phyloP scores from a whole-genome alignment of 2,888 invertebrate species.

The Exocentrus adspersus region DNA sequence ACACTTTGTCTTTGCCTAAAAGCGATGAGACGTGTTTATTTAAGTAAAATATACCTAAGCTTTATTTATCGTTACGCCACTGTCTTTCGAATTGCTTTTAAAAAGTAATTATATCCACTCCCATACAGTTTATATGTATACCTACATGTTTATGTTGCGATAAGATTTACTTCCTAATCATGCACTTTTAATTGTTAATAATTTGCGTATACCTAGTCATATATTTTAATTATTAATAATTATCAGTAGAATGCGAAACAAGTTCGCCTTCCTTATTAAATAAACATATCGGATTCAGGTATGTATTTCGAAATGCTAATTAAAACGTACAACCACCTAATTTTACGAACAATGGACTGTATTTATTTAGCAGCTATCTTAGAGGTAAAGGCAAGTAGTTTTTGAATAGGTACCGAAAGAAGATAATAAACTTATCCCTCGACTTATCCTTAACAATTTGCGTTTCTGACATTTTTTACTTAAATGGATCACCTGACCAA shows the following conservation, averaged over 20 bases:
- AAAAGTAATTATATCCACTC: not conserved
- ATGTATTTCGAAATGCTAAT: not conserved
- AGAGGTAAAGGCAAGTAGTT: too few relatives aligned
- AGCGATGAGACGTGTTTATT: too few relatives aligned
- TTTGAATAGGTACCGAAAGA: too few relatives aligned
- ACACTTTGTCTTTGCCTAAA: too few relatives aligned
- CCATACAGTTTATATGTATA: not conserved
- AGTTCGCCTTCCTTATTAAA: not conserved
- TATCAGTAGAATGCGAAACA: not conserved
- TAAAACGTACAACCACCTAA: not conserved
- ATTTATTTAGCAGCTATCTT: too few relatives aligned
- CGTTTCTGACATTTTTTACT: too few relatives aligned
- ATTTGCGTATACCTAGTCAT: constrained; percentile 1
- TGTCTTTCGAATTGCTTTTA: not conserved
- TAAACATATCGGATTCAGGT: not conserved
- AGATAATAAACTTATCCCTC: too few relatives aligned
- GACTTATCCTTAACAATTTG: too few relatives aligned
- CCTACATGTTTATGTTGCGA: constrained; percentile 1
- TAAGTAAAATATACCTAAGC: too few relatives aligned
- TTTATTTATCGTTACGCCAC: not conserved
- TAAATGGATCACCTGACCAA: too few relatives aligned
- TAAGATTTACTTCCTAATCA: constrained; percentile 1
- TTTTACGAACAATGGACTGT: not conserved
- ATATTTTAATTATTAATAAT: constrained; percentile 3
- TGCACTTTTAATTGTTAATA: not conserved